Conservation (phyloP, 2,113 vertebrate species). For the Gavialis gangeticus region DNA sequence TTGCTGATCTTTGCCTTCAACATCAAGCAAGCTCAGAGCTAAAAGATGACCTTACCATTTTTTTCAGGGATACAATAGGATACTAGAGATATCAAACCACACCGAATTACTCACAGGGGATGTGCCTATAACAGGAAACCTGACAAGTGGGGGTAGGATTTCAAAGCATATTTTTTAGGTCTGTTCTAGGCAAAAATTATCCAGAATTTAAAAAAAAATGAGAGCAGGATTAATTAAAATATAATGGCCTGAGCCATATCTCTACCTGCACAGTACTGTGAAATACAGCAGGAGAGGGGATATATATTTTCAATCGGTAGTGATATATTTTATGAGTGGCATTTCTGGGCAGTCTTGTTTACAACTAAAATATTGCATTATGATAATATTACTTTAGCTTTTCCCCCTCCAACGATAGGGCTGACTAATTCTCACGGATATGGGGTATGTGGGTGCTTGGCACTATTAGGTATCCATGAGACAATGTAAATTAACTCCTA, state of each 20-base stretch:
- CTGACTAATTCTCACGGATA: neutral
- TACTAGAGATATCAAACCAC: neutral
- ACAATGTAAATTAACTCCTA: neutral
- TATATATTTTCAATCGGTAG: neutral
- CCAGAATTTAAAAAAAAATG: neutral
- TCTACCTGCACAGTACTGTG: too few species aligned
- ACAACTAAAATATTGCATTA: neutral
- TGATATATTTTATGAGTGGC: neutral
- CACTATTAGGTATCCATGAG: constrained; percentile 1
- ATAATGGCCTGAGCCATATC: neutral
- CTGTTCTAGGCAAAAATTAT: neutral
- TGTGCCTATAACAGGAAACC: neutral
- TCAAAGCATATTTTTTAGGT: neutral
- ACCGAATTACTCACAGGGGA: neutral
- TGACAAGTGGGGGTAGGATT: neutral
- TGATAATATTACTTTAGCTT: neutral
- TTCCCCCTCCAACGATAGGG: neutral
- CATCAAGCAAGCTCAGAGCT: neutral
- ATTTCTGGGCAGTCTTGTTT: neutral
- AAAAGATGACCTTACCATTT: neutral
- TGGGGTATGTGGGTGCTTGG: neutral
- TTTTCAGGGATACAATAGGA: neutral
- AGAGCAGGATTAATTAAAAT: too few species aligned
- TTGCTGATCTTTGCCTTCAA: neutral
- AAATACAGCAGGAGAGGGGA: neutral